A percentile compares a stretch with the other conserved stretches of the same genome.
Evolutionary conservation across 2,888 invertebrate species (phyloP).

Genomic region (Lasioglossum calceatum): DNA sequence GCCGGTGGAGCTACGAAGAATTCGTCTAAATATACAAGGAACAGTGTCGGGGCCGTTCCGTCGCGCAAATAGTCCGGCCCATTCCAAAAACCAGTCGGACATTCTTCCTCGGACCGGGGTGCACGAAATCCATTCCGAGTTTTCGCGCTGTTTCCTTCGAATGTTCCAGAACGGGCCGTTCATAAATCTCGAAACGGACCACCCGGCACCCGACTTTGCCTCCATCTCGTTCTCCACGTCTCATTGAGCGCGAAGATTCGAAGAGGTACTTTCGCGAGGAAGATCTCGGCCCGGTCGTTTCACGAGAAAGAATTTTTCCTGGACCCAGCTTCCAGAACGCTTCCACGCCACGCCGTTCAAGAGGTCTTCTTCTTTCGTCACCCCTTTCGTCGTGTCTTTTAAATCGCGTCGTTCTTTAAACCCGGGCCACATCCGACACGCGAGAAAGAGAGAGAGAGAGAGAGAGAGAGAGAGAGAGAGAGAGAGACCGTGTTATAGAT

Average conservation of each 20-base stretch:
- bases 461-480: neutral
- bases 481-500: neutral
- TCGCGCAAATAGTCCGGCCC: constrained; percentile 20
- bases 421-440: neutral
- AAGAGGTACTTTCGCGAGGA: constrained; percentile 57
- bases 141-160: constrained; percentile 71
- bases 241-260: constrained; percentile 71
- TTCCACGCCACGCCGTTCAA: neutral
- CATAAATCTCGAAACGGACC: constrained; percentile 77
- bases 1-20: constrained; percentile 9
- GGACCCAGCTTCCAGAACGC: constrained; percentile 7
- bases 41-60: constrained; percentile 26
- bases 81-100: constrained; percentile 57
- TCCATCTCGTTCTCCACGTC: constrained; percentile 70
- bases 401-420: constrained; percentile 2
- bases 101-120: constrained; percentile 59
- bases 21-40: constrained; percentile 42
- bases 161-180: constrained; percentile 70
- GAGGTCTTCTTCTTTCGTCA: constrained; percentile 47
- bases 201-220: constrained; percentile 71
- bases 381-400: constrained; percentile 14
- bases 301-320: constrained; percentile 54
- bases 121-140: constrained; percentile 61
- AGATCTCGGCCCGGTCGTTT: constrained; percentile 50
- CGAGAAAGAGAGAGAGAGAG: neutral